Percentiles rank a stretch among this genome's conserved stretches.
phyloP scores from a whole-genome alignment of 2,888 invertebrate genomes.

The Steinernema hermaphroditum region DNA sequence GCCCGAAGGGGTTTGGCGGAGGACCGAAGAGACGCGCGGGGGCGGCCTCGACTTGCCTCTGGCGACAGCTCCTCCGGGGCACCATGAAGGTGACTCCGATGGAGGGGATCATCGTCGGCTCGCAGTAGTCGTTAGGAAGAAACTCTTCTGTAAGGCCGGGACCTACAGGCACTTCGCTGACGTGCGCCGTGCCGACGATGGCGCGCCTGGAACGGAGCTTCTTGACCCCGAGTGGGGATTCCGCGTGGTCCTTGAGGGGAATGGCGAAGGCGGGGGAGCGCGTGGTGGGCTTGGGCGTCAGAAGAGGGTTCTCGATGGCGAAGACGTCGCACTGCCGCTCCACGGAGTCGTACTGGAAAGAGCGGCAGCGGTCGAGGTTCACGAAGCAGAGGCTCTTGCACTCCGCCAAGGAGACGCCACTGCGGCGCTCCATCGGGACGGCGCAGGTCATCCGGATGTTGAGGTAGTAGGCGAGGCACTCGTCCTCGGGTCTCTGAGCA shows the following conservation, averaged over 20 bases:
- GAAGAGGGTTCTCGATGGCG: conserved; percentile 11
- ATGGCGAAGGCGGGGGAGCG: not conserved
- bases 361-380: conserved; percentile 7
- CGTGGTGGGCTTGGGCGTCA: not conserved
- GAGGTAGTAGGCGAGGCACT: conserved; percentile 10
- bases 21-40: conserved; percentile 1
- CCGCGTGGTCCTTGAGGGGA: conserved; percentile 9
- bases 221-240: not conserved
- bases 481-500: not conserved
- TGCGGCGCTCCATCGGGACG: conserved; percentile 4
- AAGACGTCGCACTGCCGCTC: conserved; percentile 28
- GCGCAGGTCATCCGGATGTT: conserved; percentile 24
- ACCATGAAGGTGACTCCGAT: conserved; percentile 35
- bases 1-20: conserved; percentile 20
- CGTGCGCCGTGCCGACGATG: not conserved
- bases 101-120: conserved; percentile 36
- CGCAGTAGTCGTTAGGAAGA: conserved; percentile 34
- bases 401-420: conserved; percentile 6
- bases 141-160: not conserved
- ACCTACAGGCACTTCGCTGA: conserved; percentile 13
- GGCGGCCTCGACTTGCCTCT: not conserved
- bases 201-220: not conserved
- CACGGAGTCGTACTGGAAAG: conserved; percentile 23
- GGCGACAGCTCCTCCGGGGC: not conserved
- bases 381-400: conserved; percentile 21